phyloP scores from a whole-genome alignment of 1,140 invertebrate species.

The Zaprionus capensis region DNA sequence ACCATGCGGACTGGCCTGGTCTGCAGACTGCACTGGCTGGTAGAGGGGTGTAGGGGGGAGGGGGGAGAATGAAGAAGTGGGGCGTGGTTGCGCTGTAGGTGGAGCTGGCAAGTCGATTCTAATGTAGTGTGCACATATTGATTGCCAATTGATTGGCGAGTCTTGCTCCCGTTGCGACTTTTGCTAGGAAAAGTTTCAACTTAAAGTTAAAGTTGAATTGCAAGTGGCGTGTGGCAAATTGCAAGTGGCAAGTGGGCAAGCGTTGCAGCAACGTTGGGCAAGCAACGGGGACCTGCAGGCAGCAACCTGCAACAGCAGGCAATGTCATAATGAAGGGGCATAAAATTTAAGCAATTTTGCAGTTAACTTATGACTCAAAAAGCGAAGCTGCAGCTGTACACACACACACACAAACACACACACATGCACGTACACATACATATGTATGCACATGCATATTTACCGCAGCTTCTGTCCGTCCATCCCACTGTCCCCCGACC shows the following conservation, averaged over 20 bases:
- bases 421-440: constrained; percentile 34
- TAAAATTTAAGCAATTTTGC: constrained; percentile 51
- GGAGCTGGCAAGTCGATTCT: constrained; percentile 10
- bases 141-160: constrained; percentile 71
- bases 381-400: constrained; percentile 12
- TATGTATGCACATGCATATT: constrained; percentile 47
- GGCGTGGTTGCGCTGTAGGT: background rate
- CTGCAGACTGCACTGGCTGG: background rate
- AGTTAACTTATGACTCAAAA: constrained; percentile 51
- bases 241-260: background rate
- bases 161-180: background rate
- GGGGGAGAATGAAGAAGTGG: background rate
- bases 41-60: too few relatives aligned
- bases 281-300: background rate
- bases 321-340: constrained; percentile 24
- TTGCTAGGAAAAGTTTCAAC: background rate
- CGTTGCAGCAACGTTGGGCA: too few relatives aligned
- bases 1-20: background rate
- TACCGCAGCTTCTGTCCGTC: constrained; percentile 37
- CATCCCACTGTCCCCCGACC: background rate
- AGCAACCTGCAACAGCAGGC: constrained; percentile 4
- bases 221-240: constrained; percentile 10
- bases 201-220: constrained; percentile 13
- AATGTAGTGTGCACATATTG: constrained; percentile 53
- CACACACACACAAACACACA: background rate